Percentiles rank a stretch among this genome's conserved stretches.
phyloP scores from a whole-genome alignment of 2,113 vertebrate species.

The Monopterus albus region DNA sequence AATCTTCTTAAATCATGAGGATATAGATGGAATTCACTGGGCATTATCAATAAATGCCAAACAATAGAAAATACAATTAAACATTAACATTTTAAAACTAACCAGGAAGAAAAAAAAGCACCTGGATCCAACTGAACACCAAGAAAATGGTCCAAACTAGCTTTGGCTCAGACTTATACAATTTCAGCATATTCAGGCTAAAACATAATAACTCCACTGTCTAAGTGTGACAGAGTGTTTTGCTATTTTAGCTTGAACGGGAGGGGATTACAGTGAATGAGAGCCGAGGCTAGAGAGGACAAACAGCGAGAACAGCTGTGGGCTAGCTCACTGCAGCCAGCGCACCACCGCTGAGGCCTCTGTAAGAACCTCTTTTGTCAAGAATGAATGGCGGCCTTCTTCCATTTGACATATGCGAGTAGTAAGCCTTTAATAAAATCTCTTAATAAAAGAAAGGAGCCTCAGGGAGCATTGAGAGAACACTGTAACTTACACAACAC shows the following conservation, averaged over 20 bases:
- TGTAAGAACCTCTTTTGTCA: slow-evolving; percentile 73
- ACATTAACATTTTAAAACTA: slow-evolving; percentile 16
- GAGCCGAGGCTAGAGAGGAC: slow-evolving; percentile 31
- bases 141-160: not conserved
- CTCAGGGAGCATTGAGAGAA: not conserved
- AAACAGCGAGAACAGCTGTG: slow-evolving; percentile 42
- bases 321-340: slow-evolving; percentile 43
- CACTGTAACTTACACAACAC: not conserved
- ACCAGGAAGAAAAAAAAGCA: not conserved
- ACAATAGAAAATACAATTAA: slow-evolving; percentile 23
- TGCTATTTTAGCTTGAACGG: slow-evolving; percentile 14
- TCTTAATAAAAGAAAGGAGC: slow-evolving; percentile 41
- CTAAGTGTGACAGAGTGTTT: slow-evolving; percentile 10
- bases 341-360: slow-evolving; percentile 46
- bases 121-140: slow-evolving; percentile 7
- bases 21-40: slow-evolving; percentile 1
- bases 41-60: not conserved
- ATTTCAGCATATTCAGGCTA: too few relatives aligned
- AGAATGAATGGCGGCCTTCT: slow-evolving; percentile 69
- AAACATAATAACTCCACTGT: slow-evolving; percentile 12
- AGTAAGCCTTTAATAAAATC: slow-evolving; percentile 51
- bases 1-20: slow-evolving; percentile 2
- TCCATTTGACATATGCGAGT: slow-evolving; percentile 68
- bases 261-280: not conserved
- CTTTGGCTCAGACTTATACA: slow-evolving; percentile 2